phyloP scores from a whole-genome alignment of 2,888 invertebrate genomes.

The Spisula solida region DNA sequence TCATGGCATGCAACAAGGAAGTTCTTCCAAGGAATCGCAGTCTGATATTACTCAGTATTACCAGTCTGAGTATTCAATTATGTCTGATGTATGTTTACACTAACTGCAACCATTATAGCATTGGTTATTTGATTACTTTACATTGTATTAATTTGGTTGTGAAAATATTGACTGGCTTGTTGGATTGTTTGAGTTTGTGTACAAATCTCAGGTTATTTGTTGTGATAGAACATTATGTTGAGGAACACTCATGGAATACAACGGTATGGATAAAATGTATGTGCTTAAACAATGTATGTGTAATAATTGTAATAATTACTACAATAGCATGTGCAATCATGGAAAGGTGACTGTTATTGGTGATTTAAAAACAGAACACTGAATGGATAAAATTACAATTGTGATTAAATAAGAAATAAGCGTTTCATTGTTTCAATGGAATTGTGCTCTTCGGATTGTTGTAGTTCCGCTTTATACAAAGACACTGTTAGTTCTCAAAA shows the following conservation, averaged over 20 bases:
- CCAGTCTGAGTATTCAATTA: neutral
- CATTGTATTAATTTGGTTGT: conserved; percentile 15
- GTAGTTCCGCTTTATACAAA: too few relatives aligned
- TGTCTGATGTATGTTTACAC: neutral
- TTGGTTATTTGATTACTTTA: conserved; percentile 13
- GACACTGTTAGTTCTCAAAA: too few relatives aligned
- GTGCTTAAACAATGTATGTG: neutral
- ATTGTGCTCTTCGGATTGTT: too few relatives aligned
- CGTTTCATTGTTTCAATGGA: too few relatives aligned
- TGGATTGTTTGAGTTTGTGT: neutral
- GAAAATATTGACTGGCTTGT: neutral
- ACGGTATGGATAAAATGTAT: neutral
- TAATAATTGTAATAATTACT: neutral
- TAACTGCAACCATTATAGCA: neutral
- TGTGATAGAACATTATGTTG: neutral
- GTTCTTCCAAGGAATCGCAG: neutral
- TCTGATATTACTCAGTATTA: neutral
- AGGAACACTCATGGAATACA: neutral
- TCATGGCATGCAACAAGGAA: neutral
- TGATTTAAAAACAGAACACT: neutral
- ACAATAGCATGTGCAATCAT: neutral
- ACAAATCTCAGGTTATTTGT: neutral
- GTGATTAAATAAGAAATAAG: too few relatives aligned
- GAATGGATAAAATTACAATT: neutral
- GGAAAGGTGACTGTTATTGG: neutral